phyloP scores from a whole-genome alignment of 2,113 vertebrate species.

The Chloebia gouldiae region DNA sequence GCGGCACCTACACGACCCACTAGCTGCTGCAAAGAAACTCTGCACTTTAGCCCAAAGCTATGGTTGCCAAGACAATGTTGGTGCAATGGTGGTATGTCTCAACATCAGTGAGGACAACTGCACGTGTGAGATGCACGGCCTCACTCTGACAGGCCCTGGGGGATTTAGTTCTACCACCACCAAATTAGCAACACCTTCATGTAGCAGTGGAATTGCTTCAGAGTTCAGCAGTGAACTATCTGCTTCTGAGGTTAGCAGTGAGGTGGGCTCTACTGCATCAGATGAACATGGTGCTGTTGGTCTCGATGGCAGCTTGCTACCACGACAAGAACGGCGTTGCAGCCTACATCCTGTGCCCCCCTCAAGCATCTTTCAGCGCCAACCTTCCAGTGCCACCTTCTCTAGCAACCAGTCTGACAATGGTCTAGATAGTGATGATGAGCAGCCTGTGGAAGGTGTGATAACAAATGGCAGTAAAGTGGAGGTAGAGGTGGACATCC shows the following conservation, averaged over 20 bases:
- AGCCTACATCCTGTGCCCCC: constrained; percentile 87
- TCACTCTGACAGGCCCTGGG: constrained; percentile 70
- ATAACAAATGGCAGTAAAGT: constrained; percentile 92
- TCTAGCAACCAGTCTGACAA: constrained; percentile 96
- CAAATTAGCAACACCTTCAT: constrained; percentile 81
- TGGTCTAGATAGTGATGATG: constrained; percentile 93
- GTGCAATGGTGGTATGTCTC: constrained; percentile 86
- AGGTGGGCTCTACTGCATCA: constrained; percentile 93
- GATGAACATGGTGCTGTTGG: constrained; percentile 84
- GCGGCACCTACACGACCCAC: constrained; percentile 82
- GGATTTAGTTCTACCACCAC: constrained; percentile 63
- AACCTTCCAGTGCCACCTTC: constrained; percentile 89
- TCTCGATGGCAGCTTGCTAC: constrained; percentile 65
- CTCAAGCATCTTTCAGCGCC: constrained; percentile 85
- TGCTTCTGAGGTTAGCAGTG: constrained; percentile 94
- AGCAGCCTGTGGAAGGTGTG: constrained; percentile 88
- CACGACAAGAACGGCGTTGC: constrained; percentile 86
- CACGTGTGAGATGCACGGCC: constrained; percentile 83
- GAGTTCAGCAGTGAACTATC: constrained; percentile 94
- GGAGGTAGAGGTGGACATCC: constrained; percentile 97
- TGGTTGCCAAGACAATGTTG: constrained; percentile 93
- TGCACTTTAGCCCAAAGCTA: constrained; percentile 95
- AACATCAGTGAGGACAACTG: constrained; percentile 87
- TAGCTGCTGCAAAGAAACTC: constrained; percentile 91
- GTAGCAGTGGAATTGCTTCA: constrained; percentile 87